Evolutionary conservation across 1,140 invertebrate species (phyloP), one percentile per base, ranked within the genome.

Genomic region (Mya arenaria): DNA sequence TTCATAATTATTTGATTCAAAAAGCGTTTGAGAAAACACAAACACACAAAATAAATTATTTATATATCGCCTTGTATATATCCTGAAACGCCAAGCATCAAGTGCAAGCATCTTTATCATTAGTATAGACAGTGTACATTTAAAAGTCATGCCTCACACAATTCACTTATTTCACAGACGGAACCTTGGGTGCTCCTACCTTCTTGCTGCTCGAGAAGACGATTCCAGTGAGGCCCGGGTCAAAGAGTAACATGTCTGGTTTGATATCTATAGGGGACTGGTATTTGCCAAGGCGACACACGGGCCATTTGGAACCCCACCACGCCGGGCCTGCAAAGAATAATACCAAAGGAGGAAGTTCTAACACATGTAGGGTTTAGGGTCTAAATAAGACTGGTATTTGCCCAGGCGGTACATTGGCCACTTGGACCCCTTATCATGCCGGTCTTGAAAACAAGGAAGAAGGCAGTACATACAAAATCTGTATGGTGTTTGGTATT

Each of bases 401-500:
- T 97, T 95, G 72, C 98, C 98, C 91, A 97, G 97, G 93, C 96
- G 96, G 94, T 98, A 99, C 66, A 99, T 95, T 85, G 96, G 97
- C 98, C 98, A 99, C 90, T 99, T 98, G 90, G 99, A 97, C 80
- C 98, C 98, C 98, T 98, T n/a, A 99, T 93, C 98, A 99, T 48
- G 96, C 96, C 55, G 98, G 97, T 93, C 98, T 98, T 99, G 94
- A 17, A 94, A 28, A 36, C 8, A 52, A n/a, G 1, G n/a, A n/a
- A n/a, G n/a, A n/a, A n/a, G n/a, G n/a, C n/a, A n/a, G n/a, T n/a
- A n/a, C n/a, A n/a, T n/a, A n/a, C n/a, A n/a, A 48, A 48, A 48
- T 19, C 19, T 48, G 41, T 48, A 48, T 48, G 10, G 41, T 13
- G 19, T 13, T 10, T 48, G 41, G 41, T 48, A 48, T 48, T 48